Percentiles rank a stretch among this genome's conserved stretches.
These are phyloP conservation scores for Metellina segmentata DNA, from an alignment of 2,888 invertebrate species.

Conservation along the genomic window DNA sequence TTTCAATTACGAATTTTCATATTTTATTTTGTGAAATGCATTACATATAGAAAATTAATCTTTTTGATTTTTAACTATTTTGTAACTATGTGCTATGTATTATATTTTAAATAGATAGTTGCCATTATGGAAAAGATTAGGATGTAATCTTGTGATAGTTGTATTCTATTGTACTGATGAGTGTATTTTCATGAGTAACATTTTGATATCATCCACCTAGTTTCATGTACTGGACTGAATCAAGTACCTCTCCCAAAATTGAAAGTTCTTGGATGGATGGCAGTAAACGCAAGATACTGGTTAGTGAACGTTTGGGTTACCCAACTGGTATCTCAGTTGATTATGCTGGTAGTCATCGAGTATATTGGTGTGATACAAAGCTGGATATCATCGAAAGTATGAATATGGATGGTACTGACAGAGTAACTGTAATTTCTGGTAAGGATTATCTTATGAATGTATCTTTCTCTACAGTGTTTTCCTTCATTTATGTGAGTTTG, in stretches of 20 bases:
- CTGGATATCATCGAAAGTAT: constrained; percentile 93
- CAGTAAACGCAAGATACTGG: constrained; percentile 89
- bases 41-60: no score
- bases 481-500: no score
- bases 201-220: constrained; percentile 82
- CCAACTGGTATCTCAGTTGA: constrained; percentile 96
- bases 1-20: no score
- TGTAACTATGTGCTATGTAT: no score
- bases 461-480: background rate
- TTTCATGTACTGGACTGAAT: constrained; percentile 95
- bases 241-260: constrained; percentile 94
- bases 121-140: no score
- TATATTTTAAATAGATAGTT: no score
- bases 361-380: constrained; percentile 98
- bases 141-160: no score
- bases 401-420: constrained; percentile 89
- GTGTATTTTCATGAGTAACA: no score
- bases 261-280: constrained; percentile 99
- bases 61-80: no score
- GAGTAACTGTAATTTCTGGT: constrained; percentile 86
- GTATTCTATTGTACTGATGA: no score
- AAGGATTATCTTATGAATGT: background rate
- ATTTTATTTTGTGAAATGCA: no score
- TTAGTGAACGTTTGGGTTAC: constrained; percentile 90
- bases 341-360: constrained; percentile 88